phyloP scores from a whole-genome alignment of 2,888 invertebrate genomes.

The Hermodice carunculata region DNA sequence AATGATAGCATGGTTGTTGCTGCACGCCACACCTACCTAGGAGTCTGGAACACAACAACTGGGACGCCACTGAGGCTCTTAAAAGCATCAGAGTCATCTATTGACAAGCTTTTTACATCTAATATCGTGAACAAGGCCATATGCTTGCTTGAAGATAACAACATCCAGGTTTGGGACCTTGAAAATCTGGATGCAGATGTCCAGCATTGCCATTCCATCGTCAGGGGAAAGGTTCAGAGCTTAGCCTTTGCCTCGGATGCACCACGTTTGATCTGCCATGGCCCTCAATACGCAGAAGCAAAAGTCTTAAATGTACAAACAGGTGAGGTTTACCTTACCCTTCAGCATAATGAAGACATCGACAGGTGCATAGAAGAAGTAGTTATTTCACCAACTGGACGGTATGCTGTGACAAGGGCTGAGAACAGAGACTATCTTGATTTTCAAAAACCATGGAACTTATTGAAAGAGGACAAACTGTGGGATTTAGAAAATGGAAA shows the following conservation, averaged over 20 bases:
- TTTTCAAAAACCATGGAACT: constrained; percentile 33
- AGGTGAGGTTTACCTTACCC: constrained; percentile 42
- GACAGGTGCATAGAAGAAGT: constrained; percentile 39
- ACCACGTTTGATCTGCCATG: constrained; percentile 45
- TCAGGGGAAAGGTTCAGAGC: constrained; percentile 47
- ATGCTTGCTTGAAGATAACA: constrained; percentile 52
- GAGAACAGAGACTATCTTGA: constrained; percentile 25
- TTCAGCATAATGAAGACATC: constrained; percentile 50
- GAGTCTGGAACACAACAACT: constrained; percentile 53
- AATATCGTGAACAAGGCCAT: constrained; percentile 54
- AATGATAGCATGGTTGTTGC: constrained; percentile 55
- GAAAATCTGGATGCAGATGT: constrained; percentile 57
- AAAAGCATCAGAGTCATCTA: constrained; percentile 50
- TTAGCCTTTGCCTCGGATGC: constrained; percentile 40
- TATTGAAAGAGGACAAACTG: constrained; percentile 49
- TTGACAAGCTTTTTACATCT: constrained; percentile 53
- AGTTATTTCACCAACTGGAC: constrained; percentile 48
- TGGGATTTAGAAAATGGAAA: constrained; percentile 51
- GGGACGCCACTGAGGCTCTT: constrained; percentile 54
- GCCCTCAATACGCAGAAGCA: constrained; percentile 47
- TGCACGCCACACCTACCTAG: constrained; percentile 55
- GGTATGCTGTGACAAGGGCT: constrained; percentile 46
- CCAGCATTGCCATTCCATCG: constrained; percentile 49
- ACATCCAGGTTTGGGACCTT: constrained; percentile 59
- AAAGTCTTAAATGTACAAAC: constrained; percentile 49